Percentiles rank a stretch among this genome's conserved stretches.
Conservation (phyloP, 2,113 vertebrate genomes). For the human (Homo sapiens) region GRCh38 chr6:135288001-135288500, state of each 20-base stretch:
- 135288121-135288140: not conserved
- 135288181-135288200: not conserved
- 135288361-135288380: not conserved
- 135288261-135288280: not conserved
- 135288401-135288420: not conserved
- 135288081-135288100: not conserved
- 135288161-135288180: not conserved
- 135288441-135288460: conserved; percentile 27
- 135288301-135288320: not conserved
- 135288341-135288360: not conserved
- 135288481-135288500: conserved; percentile 49
- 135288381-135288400: conserved; percentile 5
- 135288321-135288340: not conserved
- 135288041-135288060: too few species aligned
- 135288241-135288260: not conserved
- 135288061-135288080: not conserved
- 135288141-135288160: not conserved
- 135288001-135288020: too few species aligned
- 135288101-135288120: not conserved
- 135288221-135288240: not conserved
- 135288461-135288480: not conserved
- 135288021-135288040: too few species aligned
- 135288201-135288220: not conserved
- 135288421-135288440: conserved; percentile 3
- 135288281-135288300: not conserved